Conservation (phyloP, 2,888 invertebrate species). For the Synanthedon andrenaeformis region DNA sequence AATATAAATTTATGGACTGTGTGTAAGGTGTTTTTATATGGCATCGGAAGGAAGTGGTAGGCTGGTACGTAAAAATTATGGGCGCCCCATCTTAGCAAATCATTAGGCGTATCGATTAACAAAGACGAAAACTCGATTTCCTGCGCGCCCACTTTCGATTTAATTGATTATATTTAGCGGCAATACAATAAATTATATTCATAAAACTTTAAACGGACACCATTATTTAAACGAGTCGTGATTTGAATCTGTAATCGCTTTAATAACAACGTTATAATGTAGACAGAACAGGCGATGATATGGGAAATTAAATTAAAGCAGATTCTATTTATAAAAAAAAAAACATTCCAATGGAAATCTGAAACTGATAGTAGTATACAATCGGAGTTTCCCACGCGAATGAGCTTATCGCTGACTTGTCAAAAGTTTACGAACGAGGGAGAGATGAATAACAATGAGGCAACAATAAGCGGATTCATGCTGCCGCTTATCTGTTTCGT, state of each 20-base stretch:
- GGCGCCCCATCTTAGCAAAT: conserved; percentile 44
- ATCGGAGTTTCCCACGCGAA: conserved; percentile 11
- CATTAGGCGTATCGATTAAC: conserved; percentile 33
- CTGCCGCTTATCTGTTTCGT: conserved; percentile 33
- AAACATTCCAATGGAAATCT: background rate
- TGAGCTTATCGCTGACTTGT: conserved; percentile 18
- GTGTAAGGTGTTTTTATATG: conserved; percentile 31
- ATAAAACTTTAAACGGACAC: conserved; percentile 32
- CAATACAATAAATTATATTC: conserved; percentile 35
- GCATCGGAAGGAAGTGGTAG: conserved; percentile 67
- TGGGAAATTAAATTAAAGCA: background rate
- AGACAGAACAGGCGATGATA: background rate
- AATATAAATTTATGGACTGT: background rate
- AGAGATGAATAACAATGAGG: conserved; percentile 12
- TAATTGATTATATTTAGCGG: conserved; percentile 38
- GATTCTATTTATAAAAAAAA: background rate
- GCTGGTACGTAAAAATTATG: conserved; percentile 52
- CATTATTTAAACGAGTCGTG: conserved; percentile 31
- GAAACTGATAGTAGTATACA: background rate
- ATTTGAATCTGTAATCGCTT: conserved; percentile 27
- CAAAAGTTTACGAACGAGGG: conserved; percentile 29
- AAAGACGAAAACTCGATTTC: conserved; percentile 38
- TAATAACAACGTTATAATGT: background rate
- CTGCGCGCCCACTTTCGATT: conserved; percentile 39
- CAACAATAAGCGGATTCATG: conserved; percentile 50